Evolutionary conservation across 2,797 vertebrate species (phyloP), one percentile per base, ranked within the genome.

Genomic region (Coracias cyanogaster): DNA sequence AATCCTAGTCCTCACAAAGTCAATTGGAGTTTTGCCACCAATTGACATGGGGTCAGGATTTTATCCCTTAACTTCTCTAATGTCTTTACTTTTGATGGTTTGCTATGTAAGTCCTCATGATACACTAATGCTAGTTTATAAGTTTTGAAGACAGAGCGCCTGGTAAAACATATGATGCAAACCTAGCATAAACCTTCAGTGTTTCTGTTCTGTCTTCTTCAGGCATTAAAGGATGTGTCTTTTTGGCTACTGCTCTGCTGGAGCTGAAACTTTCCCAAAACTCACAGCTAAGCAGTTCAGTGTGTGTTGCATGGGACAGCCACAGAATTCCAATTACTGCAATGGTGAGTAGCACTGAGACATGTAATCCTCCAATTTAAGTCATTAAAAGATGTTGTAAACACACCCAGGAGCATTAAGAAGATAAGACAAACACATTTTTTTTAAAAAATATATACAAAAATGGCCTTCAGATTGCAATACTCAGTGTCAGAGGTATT

Each of bases 321-420:
- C 80, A 89, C 94, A 37, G 95, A 96, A 96, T 96, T 95, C 95
- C 93, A 96, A 89, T 96, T 94, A 96, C 90, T 87, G 90, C 86
- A 90, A 89, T 54, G 96, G 88, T 87, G 78, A 96, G 91, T 96
- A 94, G 60, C 33, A 86, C 57, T 1, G 16, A 94, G 80, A 90
- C 86, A 67, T 67, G 74, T 94, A 96, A 90, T 95, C 64, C 86
- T 95, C 73, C 94, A 93, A 95, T 92, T 83, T 92, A 89, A 96
- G 94, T 96, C 48, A 91, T 79, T 95, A 79, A 89, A 43, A 61
- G 77, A 86, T 79, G 62, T 33, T 80, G 67, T 86, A 94, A 96
- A 93, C 60, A 45, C 52, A 86, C 28, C 35, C 51, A 12, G 64
- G 28, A 81, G 29, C 48, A 49, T 77, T 92, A 52, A 86, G 66